Conservation (phyloP, 2,888 invertebrate genomes). For the Nasonovia ribisnigri region DNA sequence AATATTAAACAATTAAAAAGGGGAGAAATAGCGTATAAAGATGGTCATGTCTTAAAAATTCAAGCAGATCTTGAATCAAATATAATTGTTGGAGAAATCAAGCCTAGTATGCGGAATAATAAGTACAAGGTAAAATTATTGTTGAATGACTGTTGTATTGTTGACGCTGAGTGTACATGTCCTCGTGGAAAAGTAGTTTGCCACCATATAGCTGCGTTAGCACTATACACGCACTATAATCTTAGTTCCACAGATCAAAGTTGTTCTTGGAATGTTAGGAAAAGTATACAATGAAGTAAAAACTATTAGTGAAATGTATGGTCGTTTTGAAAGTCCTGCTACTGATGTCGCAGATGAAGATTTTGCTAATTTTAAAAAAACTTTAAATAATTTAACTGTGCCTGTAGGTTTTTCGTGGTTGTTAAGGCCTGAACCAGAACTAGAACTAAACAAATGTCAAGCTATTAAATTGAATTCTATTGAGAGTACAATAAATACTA, state of each 20-base stretch:
- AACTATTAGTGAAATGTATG: background rate
- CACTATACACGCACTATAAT: background rate
- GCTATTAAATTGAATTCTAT: background rate
- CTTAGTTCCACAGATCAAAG: background rate
- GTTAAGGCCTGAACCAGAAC: background rate
- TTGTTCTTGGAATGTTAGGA: too few species aligned
- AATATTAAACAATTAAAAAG: background rate
- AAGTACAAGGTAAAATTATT: too few species aligned
- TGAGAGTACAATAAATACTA: background rate
- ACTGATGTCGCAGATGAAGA: background rate
- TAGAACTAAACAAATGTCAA: background rate
- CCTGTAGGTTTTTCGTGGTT: background rate
- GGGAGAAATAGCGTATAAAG: background rate
- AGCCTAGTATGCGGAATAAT: too few species aligned
- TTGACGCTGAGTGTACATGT: too few species aligned
- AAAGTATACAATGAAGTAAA: background rate
- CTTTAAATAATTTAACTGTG: background rate
- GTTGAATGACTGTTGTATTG: too few species aligned
- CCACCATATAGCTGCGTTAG: too few species aligned
- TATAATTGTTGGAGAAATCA: too few species aligned
- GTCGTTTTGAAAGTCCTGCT: background rate
- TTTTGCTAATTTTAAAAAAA: background rate
- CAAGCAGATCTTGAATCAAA: background rate
- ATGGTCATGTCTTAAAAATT: constrained; percentile 2
- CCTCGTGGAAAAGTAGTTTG: too few species aligned